Conservation (phyloP, 2,113 vertebrate genomes). For the Periophthalmus modestus region DNA sequence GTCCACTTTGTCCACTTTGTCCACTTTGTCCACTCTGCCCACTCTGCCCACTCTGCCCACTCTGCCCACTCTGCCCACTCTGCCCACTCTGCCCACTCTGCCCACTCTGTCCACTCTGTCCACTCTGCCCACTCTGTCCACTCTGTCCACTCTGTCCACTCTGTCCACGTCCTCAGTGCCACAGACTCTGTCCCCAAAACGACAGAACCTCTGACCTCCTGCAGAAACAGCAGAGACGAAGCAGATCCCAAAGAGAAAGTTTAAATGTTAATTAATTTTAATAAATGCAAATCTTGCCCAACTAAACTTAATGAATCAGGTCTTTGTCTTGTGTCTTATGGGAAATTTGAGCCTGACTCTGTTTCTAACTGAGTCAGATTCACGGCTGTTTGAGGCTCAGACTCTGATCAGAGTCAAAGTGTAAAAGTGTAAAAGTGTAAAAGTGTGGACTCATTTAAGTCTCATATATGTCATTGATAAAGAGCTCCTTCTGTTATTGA, state of each 20-base stretch:
- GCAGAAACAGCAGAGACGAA: not conserved
- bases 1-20: too few relatives aligned
- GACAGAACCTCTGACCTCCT: not conserved
- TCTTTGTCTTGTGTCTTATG: not conserved
- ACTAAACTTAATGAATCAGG: not conserved
- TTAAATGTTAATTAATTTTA: constrained; percentile 2
- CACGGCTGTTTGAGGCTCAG: not conserved
- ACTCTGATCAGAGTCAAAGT: not conserved
- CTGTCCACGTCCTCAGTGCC: too few relatives aligned
- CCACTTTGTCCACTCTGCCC: too few relatives aligned
- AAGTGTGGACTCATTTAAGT: not conserved
- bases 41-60: too few relatives aligned
- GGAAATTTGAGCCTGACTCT: not conserved
- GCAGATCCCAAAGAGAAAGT: not conserved
- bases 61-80: too few relatives aligned
- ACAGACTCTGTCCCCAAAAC: not conserved
- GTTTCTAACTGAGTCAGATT: not conserved
- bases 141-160: too few relatives aligned
- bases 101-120: too few relatives aligned
- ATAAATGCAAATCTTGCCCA: constrained; percentile 1
- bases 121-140: too few relatives aligned
- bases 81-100: too few relatives aligned
- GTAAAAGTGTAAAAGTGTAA: not conserved
- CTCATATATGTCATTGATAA: not conserved
- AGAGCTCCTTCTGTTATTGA: constrained; percentile 12